A percentile compares a stretch with the other conserved stretches of the same genome.
These are phyloP conservation scores for Hoplostethus atlanticus DNA, from an alignment of 2,797 vertebrate species.

Conservation along the genomic window DNA sequence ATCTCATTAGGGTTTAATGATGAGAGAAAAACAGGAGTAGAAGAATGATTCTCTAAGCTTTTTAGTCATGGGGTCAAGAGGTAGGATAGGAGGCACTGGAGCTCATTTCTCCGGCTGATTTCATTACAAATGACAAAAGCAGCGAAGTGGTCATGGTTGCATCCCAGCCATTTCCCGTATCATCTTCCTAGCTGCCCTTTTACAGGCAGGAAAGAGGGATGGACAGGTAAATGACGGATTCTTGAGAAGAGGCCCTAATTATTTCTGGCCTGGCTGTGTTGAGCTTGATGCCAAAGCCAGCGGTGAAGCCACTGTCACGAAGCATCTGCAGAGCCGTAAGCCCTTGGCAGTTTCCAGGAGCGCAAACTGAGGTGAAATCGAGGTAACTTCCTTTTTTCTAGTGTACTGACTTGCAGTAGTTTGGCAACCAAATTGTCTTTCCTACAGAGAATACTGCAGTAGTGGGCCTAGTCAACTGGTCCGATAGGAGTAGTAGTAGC, in stretches of 20 bases:
- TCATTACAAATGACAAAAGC: constrained; percentile 1
- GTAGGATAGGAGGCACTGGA: neutral
- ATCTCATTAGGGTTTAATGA: constrained; percentile 26
- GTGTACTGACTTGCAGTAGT: neutral
- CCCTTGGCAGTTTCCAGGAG: neutral
- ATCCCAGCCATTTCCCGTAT: neutral
- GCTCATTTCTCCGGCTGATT: neutral
- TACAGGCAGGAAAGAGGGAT: neutral
- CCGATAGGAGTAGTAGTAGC: neutral
- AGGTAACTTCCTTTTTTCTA: neutral
- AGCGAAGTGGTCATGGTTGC: neutral
- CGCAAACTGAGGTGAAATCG: too few species aligned
- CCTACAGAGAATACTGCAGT: neutral
- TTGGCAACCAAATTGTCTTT: neutral
- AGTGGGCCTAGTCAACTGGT: neutral
- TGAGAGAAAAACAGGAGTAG: neutral
- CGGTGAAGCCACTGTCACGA: constrained; percentile 2
- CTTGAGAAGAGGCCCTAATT: neutral
- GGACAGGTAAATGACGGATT: neutral
- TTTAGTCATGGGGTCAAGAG: neutral
- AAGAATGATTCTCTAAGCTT: constrained; percentile 1
- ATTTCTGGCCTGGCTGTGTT: neutral
- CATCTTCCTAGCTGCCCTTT: neutral
- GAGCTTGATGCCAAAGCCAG: constrained; percentile 6
- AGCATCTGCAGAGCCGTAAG: neutral